Conservation (phyloP, 2,113 vertebrate species). For the Misgurnus mizolepis region DNA sequence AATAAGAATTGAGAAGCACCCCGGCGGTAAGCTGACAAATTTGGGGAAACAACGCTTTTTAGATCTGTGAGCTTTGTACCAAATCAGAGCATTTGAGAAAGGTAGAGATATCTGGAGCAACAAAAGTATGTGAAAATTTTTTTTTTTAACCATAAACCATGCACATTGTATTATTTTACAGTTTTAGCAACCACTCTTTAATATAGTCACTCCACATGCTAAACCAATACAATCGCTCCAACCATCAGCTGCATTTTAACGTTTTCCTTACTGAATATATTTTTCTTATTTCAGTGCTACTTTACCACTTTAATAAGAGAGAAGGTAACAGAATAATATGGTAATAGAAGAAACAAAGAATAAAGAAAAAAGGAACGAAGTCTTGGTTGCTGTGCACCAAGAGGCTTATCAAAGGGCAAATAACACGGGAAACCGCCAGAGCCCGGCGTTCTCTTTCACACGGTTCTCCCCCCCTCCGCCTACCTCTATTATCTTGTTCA, state of each 20-base stretch:
- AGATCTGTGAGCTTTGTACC: too few species aligned
- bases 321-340: slow-evolving; percentile 31
- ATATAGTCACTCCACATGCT: slow-evolving; percentile 18
- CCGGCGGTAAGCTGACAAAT: too few species aligned
- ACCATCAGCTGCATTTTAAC: neutral
- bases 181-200: neutral
- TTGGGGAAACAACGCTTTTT: too few species aligned
- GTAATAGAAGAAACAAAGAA: neutral
- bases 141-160: neutral
- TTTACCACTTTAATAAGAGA: slow-evolving; percentile 25
- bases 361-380: neutral
- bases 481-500: slow-evolving; percentile 52
- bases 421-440: slow-evolving; percentile 21
- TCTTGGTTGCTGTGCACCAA: neutral
- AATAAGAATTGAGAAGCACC: too few species aligned
- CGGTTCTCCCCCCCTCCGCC: neutral
- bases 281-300: slow-evolving; percentile 30
- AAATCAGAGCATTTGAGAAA: too few species aligned
- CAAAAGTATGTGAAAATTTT: too few species aligned
- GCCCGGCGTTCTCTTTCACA: slow-evolving; percentile 1
- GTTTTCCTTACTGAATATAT: slow-evolving; percentile 37
- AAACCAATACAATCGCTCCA: neutral
- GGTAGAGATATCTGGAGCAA: too few species aligned
- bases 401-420: slow-evolving; percentile 37
- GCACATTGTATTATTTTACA: too few species aligned